Percentiles rank a stretch among this genome's conserved stretches.
Conservation (phyloP, 2,113 vertebrate genomes). For the Recurvirostra avosetta region DNA sequence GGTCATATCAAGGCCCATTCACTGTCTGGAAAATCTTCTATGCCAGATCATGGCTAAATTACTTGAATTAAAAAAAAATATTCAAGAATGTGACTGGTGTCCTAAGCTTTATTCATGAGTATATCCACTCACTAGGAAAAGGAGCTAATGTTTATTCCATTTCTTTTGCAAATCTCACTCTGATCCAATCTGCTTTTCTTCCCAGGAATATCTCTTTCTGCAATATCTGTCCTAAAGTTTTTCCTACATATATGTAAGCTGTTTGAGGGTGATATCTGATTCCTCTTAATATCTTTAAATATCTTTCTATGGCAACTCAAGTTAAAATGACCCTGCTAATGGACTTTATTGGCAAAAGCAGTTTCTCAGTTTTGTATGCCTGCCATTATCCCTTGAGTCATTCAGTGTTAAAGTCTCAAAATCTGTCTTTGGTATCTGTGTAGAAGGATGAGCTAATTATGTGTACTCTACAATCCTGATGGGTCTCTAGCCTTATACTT, state of each 20-base stretch:
- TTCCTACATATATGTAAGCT: neutral
- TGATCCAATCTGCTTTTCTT: neutral
- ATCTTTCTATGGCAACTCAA: neutral
- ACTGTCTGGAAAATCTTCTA: neutral
- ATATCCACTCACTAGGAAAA: neutral
- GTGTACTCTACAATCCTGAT: neutral
- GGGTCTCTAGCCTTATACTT: neutral
- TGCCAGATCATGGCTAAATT: neutral
- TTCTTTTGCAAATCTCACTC: neutral
- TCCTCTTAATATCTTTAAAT: neutral
- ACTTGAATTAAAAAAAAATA: neutral
- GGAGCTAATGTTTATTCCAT: neutral
- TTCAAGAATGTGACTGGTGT: neutral
- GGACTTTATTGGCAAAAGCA: neutral
- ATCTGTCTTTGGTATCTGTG: neutral
- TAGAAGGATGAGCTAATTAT: neutral
- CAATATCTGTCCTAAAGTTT: neutral
- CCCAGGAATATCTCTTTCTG: neutral
- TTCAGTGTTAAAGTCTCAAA: neutral
- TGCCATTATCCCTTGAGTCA: neutral
- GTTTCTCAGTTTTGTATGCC: neutral
- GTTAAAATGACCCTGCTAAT: neutral
- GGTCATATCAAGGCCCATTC: neutral
- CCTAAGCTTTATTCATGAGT: neutral
- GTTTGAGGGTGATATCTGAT: neutral